Percentiles rank a stretch among this genome's conserved stretches.
Conservation (phyloP, 2,888 invertebrate genomes). For the Amaurobius ferox region DNA sequence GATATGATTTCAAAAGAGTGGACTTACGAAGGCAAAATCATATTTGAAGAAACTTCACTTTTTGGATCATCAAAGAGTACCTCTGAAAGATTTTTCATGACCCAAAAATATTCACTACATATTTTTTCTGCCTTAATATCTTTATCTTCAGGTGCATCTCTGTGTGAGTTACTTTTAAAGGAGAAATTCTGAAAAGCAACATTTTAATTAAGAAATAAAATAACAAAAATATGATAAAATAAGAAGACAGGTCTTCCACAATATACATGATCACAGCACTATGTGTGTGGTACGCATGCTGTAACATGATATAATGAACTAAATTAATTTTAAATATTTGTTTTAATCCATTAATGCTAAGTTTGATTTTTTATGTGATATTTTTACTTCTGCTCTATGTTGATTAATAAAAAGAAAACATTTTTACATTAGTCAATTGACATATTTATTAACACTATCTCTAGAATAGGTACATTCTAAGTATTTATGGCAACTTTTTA, state of each 20-base stretch:
- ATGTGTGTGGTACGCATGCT: too few relatives aligned
- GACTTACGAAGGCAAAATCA: constrained; percentile 1
- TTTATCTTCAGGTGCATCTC: neutral
- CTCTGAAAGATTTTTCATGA: constrained; percentile 37
- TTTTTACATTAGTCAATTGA: too few relatives aligned
- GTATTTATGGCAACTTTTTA: too few relatives aligned
- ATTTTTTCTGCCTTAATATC: constrained; percentile 6
- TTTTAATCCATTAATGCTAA: too few relatives aligned
- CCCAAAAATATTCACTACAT: constrained; percentile 33
- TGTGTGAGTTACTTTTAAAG: neutral
- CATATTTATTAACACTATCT: too few relatives aligned
- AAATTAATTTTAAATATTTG: too few relatives aligned
- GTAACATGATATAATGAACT: too few relatives aligned
- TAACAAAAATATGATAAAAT: neutral
- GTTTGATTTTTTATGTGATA: too few relatives aligned
- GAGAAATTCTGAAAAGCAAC: constrained; percentile 25
- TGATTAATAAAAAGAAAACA: too few relatives aligned
- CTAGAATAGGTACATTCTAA: too few relatives aligned
- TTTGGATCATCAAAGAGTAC: constrained; percentile 38
- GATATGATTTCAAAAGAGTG: neutral
- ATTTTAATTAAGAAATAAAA: constrained; percentile 1
- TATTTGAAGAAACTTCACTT: constrained; percentile 16
- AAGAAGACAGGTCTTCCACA: neutral
- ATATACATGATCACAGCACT: neutral
- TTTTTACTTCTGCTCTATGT: too few relatives aligned